These are phyloP conservation scores for Pycnonotus jocosus DNA, from an alignment of 2,113 vertebrate genomes.

Conservation along the genomic window DNA sequence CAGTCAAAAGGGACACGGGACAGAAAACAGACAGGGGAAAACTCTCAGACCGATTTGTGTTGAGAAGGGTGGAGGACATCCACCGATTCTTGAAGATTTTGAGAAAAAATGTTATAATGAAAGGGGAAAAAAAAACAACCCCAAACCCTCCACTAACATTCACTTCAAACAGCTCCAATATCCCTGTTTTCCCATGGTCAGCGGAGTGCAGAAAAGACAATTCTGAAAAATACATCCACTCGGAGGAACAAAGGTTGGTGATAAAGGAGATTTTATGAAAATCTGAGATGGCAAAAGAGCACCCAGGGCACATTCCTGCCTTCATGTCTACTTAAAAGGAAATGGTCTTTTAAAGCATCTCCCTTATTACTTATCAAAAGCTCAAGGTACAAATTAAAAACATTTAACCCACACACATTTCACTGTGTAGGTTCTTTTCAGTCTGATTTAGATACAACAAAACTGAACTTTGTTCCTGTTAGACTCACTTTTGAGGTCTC, in stretches of 20 bases:
- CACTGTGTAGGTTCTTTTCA: neutral
- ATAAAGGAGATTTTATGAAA: conserved; percentile 51
- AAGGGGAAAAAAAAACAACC: neutral
- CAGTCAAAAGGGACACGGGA: neutral
- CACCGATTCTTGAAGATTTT: neutral
- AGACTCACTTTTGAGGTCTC: neutral
- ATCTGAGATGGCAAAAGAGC: conserved; percentile 54
- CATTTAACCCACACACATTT: neutral
- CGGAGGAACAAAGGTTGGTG: conserved; percentile 30
- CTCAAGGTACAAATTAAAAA: neutral
- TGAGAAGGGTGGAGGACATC: neutral
- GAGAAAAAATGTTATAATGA: neutral
- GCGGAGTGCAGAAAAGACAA: conserved; percentile 2
- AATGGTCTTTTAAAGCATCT: neutral
- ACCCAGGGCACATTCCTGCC: conserved; percentile 30
- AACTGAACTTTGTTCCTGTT: neutral
- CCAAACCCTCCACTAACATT: neutral
- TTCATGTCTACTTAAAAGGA: conserved; percentile 3
- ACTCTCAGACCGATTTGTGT: neutral
- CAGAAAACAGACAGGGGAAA: neutral
- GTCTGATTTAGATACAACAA: neutral
- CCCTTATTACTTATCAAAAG: conserved; percentile 9
- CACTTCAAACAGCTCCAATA: neutral
- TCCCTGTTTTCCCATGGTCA: neutral
- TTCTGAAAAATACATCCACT: neutral